A percentile compares a stretch with the other conserved stretches of the same genome.
Evolutionary conservation across 2,797 vertebrate genomes (phyloP).

Genomic region (Euphonia xanthogaster): DNA sequence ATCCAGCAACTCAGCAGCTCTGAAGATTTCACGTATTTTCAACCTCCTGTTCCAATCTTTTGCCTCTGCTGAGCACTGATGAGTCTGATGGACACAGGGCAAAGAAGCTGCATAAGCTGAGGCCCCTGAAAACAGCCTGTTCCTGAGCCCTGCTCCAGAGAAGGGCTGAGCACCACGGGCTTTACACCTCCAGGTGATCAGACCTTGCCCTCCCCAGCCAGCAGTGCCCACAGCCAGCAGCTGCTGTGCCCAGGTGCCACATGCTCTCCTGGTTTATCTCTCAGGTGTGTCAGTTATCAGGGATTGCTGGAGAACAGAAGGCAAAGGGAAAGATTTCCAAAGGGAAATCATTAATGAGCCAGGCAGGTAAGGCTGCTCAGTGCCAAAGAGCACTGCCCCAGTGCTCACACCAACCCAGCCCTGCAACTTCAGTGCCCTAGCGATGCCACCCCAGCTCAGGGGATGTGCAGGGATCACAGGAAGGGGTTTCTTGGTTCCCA

Average conservation of each 20-base stretch:
- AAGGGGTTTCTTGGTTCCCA: background rate
- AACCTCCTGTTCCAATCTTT: constrained; percentile 9
- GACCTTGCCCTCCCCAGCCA: background rate
- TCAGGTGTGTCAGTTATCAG: background rate
- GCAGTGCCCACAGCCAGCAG: accelerated
- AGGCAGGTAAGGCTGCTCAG: background rate
- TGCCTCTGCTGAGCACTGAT: background rate
- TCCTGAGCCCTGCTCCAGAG: background rate
- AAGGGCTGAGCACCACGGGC: accelerated
- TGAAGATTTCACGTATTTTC: constrained; percentile 19
- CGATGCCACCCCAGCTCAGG: background rate
- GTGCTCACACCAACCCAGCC: background rate
- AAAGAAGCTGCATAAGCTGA: background rate
- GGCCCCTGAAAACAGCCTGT: accelerated
- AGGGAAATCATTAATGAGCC: background rate
- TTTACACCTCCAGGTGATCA: too few species aligned
- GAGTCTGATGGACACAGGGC: background rate
- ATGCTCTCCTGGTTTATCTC: accelerated
- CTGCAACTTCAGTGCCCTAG: accelerated
- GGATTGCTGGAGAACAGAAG: background rate
- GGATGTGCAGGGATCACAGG: background rate
- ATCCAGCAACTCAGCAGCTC: constrained; percentile 28
- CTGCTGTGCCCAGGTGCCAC: background rate
- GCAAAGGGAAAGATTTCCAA: background rate
- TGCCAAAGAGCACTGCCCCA: background rate